These are phyloP conservation scores for Idris sp. DNA, from an alignment of 1,140 invertebrate genomes.

Conservation along the genomic window DNA sequence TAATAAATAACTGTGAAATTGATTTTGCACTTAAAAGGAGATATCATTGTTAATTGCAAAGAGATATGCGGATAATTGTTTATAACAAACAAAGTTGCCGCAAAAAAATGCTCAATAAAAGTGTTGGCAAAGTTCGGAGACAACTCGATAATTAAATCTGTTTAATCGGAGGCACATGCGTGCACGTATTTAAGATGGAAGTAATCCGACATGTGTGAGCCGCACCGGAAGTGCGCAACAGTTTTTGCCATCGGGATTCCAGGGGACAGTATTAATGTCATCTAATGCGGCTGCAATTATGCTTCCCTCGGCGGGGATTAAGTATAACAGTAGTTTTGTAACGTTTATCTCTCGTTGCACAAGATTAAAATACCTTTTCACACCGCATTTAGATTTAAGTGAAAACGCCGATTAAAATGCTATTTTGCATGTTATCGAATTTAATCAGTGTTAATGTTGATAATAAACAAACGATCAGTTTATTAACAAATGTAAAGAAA, in stretches of 20 bases:
- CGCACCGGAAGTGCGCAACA: conserved; percentile 66
- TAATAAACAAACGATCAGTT: too few relatives aligned
- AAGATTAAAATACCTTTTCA: conserved; percentile 12
- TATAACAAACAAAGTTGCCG: conserved; percentile 15
- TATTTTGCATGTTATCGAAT: too few relatives aligned
- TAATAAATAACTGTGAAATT: neutral
- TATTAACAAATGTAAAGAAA: too few relatives aligned
- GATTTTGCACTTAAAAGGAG: neutral
- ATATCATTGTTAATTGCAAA: conserved; percentile 16
- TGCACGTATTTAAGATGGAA: conserved; percentile 40
- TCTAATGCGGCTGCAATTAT: conserved; percentile 51
- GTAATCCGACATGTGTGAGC: conserved; percentile 49
- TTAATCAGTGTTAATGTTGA: too few relatives aligned
- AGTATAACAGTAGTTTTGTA: conserved; percentile 19
- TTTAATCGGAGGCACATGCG: conserved; percentile 53
- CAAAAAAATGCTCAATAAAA: conserved; percentile 27
- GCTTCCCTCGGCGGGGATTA: conserved; percentile 26
- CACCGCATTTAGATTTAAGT: too few relatives aligned
- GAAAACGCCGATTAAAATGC: too few relatives aligned
- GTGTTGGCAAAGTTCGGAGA: conserved; percentile 44
- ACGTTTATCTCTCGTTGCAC: conserved; percentile 13
- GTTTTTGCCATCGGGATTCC: conserved; percentile 56
- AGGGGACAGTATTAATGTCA: conserved; percentile 58
- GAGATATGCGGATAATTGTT: conserved; percentile 7
- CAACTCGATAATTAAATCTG: conserved; percentile 67